Evolutionary conservation across 2,888 invertebrate species (phyloP).

Genomic region (Bursaphelenchus okinawaensis): DNA sequence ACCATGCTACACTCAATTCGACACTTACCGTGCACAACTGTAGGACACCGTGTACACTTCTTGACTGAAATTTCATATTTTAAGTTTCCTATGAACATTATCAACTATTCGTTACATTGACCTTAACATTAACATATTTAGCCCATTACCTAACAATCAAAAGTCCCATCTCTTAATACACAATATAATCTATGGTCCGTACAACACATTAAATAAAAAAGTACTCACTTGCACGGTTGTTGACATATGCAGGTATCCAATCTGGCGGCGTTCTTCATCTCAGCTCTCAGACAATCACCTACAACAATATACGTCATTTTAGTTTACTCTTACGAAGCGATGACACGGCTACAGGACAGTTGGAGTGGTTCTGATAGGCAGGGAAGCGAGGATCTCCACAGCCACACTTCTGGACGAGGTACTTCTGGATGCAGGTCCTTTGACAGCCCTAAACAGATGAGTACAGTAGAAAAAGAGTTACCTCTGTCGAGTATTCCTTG

Average conservation of each 20-base stretch:
- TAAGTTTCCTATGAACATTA: no score
- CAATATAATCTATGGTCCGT: no score
- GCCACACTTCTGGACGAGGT: constrained; percentile 41
- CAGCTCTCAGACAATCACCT: constrained; percentile 48
- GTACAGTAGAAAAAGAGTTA: background rate
- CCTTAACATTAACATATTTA: no score
- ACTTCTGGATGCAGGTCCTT: constrained; percentile 48
- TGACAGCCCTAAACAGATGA: constrained; percentile 40
- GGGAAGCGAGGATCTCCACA: constrained; percentile 56
- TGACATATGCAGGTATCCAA: constrained; percentile 41
- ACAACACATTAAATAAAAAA: background rate
- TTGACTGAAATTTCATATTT: constrained; percentile 34
- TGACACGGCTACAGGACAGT: constrained; percentile 50
- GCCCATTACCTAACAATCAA: no score
- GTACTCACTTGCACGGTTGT: constrained; percentile 51
- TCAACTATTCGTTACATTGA: no score
- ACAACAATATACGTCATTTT: constrained; percentile 6
- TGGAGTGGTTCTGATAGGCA: constrained; percentile 31
- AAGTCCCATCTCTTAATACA: no score
- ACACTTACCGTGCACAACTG: constrained; percentile 30
- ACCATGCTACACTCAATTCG: constrained; percentile 18
- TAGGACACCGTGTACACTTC: constrained; percentile 49
- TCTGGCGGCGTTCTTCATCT: constrained; percentile 38
- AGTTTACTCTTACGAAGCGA: constrained; percentile 28
- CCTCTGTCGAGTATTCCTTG: constrained; percentile 52